These are phyloP conservation scores for Chrysochloris asiatica DNA, from an alignment of 2,113 vertebrate species.

Conservation along the genomic window DNA sequence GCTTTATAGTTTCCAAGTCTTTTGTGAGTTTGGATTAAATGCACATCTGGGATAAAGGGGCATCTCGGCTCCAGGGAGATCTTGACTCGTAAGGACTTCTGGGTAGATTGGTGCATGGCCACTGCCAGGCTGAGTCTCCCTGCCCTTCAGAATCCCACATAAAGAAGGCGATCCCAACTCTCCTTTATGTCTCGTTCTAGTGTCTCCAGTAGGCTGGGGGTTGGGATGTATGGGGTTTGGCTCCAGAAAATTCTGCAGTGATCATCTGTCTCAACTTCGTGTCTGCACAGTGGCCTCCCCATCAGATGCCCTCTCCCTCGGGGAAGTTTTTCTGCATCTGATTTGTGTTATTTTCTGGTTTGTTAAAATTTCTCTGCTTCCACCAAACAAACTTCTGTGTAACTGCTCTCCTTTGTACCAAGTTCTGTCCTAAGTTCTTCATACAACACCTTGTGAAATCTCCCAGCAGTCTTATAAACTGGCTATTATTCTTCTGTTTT, in stretches of 20 bases:
- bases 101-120: accelerated
- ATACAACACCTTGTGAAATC: background rate
- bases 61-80: accelerated
- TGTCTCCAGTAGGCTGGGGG: background rate
- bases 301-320: background rate
- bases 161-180: background rate
- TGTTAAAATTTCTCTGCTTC: background rate
- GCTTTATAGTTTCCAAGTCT: no score
- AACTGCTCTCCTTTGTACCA: background rate
- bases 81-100: background rate
- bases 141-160: background rate
- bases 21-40: background rate
- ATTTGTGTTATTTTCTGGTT: background rate
- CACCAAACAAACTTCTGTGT: background rate
- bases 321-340: background rate
- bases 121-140: background rate
- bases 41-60: background rate
- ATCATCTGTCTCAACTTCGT: background rate
- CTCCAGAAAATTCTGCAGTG: background rate
- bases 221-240: background rate
- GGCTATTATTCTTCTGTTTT: background rate
- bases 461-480: background rate
- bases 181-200: background rate
- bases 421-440: background rate
- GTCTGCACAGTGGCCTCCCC: background rate